A percentile compares a stretch with the other conserved stretches of the same genome.
These are phyloP conservation scores for Myotis brandtii DNA, from an alignment of 2,113 vertebrate species.

Conservation along the genomic window DNA sequence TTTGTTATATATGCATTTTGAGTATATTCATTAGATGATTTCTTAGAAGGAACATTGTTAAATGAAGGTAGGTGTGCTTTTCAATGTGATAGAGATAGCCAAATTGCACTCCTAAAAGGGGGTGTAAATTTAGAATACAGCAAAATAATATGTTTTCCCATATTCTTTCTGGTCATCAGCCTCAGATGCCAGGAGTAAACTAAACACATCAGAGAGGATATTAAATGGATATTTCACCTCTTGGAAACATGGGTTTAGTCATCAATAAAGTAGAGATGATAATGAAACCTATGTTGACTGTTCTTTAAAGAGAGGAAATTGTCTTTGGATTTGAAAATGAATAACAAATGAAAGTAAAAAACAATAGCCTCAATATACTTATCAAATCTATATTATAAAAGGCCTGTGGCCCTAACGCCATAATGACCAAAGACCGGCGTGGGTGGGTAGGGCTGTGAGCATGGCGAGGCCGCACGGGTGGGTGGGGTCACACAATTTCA, in stretches of 20 bases:
- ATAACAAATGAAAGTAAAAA: constrained; percentile 40
- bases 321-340: constrained; percentile 35
- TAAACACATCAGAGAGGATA: background rate
- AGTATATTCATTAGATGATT: background rate
- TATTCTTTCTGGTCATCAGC: constrained; percentile 27
- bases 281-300: constrained; percentile 29
- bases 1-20: background rate
- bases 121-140: constrained; percentile 5
- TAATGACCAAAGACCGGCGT: no score
- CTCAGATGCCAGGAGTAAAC: background rate
- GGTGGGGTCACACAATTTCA: no score
- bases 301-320: constrained; percentile 32
- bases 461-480: no score
- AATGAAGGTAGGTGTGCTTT: constrained; percentile 6
- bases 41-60: constrained; percentile 26
- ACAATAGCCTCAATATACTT: background rate
- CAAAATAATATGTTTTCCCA: background rate
- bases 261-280: background rate
- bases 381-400: background rate
- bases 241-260: background rate
- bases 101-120: background rate
- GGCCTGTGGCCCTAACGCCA: no score
- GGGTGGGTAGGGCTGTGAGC: no score
- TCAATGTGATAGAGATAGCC: background rate
- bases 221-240: background rate